A percentile compares a stretch with the other conserved stretches of the same genome.
Evolutionary conservation across 2,797 vertebrate species (phyloP).

Genomic region (Poecilia wingei): DNA sequence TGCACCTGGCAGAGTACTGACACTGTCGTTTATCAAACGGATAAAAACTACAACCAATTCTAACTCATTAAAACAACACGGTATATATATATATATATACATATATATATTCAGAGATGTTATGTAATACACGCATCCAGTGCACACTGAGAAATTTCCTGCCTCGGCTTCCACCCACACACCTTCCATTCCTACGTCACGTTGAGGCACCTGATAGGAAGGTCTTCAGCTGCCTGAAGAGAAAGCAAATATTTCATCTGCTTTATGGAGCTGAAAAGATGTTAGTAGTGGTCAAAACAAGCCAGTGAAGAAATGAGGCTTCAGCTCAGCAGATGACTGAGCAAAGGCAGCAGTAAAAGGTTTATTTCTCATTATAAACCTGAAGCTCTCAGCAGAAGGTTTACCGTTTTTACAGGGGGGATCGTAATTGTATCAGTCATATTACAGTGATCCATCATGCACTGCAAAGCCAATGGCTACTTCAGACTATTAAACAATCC

Average conservation of each 20-base stretch:
- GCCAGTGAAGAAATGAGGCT: not conserved
- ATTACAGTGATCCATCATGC: constrained; percentile 19
- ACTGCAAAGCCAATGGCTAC: not conserved
- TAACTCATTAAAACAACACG: constrained; percentile 11
- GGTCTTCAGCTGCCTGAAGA: not conserved
- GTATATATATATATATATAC: not conserved
- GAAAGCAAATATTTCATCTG: not conserved
- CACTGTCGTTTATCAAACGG: constrained; percentile 39
- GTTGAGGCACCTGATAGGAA: constrained; percentile 17
- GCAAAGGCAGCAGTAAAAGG: not conserved
- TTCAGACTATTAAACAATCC: not conserved
- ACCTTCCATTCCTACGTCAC: constrained; percentile 23
- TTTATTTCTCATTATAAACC: constrained; percentile 28
- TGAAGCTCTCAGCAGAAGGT: constrained; percentile 13
- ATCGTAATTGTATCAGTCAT: constrained; percentile 9
- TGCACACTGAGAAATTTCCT: constrained; percentile 21
- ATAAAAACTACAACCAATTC: constrained; percentile 21
- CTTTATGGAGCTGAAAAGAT: not conserved
- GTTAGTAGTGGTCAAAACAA: not conserved
- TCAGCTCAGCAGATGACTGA: not conserved
- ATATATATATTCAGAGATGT: constrained; percentile 3
- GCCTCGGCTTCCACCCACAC: constrained; percentile 33
- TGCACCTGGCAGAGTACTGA: constrained; percentile 43
- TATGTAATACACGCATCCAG: constrained; percentile 17
- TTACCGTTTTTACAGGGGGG: constrained; percentile 25